Evolutionary conservation across 2,797 vertebrate species (phyloP), one percentile per base, ranked within the genome.

Genomic region (Karalla daura): DNA sequence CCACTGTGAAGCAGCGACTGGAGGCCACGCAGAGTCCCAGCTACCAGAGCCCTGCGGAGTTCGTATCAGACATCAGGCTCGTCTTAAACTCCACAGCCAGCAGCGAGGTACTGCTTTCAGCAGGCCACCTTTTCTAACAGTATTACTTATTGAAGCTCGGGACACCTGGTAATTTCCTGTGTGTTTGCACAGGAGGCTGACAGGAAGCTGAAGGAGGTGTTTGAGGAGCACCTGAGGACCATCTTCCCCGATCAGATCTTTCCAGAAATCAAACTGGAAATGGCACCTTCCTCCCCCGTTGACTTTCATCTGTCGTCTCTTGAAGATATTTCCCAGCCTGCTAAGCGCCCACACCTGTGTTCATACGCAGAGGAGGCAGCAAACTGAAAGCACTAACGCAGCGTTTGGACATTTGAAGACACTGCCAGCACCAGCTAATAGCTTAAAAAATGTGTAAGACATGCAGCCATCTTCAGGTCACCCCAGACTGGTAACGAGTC

Each of bases 41-140:
- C 82, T 96, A 96, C 41, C 92, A 84, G 61, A 90, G 91, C 52
- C 89, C 94, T 0, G 94, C 95, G 44, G 94, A 96, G 51, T 93
- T 97, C 76, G 91, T 96, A 39, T 88, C 93, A 18, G 95, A 96
- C 1, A 83, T 96, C 66, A 92, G 93, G 36, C 95, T 95, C 50
- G 88, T 95, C 91, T 94, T 96, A 89, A 95, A 93, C 80, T 92
- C 89, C 54, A 91, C 88, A 11, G 90, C 87, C 64, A 93, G 94
- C 83, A 93, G 92, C 74, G 93, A 96, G 64, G 95, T 96, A 93
- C 47, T 33, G 12, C 2, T n/a, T n/a, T n/a, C n/a, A 28, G 30
- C 44, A 45, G 27, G 0, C n/a, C n/a, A 37, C 36, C 7, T 30
- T 10, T 49, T 25, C 27, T 33, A 39, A 2, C 10, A 18, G 24